phyloP scores from a whole-genome alignment of 2,113 vertebrate genomes.

The Xenopus tropicalis region UCB_Xtro_10.0 CM004443.2:34896501-34897000 shows the following conservation, averaged over 20 bases:
- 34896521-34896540: not conserved
- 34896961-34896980: too few relatives aligned
- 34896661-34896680: constrained; percentile 34
- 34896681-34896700: constrained; percentile 52
- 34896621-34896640: constrained; percentile 41
- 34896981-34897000: too few relatives aligned
- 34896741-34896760: constrained; percentile 61
- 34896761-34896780: constrained; percentile 58
- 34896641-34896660: constrained; percentile 55
- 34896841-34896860: constrained; percentile 49
- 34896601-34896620: constrained; percentile 66
- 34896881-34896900: too few relatives aligned
- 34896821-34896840: constrained; percentile 41
- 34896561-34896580: constrained; percentile 78
- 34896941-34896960: too few relatives aligned
- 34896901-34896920: too few relatives aligned
- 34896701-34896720: constrained; percentile 51
- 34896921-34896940: too few relatives aligned
- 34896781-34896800: constrained; percentile 53
- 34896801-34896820: constrained; percentile 16
- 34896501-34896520: too few relatives aligned
- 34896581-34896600: constrained; percentile 77
- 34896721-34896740: constrained; percentile 55
- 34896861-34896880: constrained; percentile 50
- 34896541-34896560: constrained; percentile 51